phyloP scores from a whole-genome alignment of 2,797 vertebrate species.

The Trachops cirrhosus region DNA sequence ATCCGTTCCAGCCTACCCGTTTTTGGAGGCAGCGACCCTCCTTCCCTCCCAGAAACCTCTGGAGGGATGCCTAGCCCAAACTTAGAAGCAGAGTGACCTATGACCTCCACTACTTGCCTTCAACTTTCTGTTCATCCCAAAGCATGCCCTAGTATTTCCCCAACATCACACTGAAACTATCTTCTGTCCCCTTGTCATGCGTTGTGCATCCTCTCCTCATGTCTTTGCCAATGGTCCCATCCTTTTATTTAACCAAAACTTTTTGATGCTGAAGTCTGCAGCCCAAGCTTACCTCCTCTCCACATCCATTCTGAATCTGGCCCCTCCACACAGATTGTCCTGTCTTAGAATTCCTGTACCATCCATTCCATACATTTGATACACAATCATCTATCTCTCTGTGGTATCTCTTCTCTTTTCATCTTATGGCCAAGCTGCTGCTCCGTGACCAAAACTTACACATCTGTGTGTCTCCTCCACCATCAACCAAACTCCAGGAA shows the following conservation, averaged over 20 bases:
- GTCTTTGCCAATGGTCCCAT: not conserved
- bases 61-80: not conserved
- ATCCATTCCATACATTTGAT: not conserved
- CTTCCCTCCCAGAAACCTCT: not conserved
- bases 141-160: rapidly evolving
- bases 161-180: not conserved
- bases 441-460: not conserved
- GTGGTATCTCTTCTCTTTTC: not conserved
- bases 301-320: not conserved
- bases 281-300: not conserved
- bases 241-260: not conserved
- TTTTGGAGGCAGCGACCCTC: not conserved
- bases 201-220: not conserved
- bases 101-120: not conserved
- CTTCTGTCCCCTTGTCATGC: too few relatives aligned
- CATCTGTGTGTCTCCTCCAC: not conserved
- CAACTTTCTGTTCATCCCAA: not conserved
- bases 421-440: not conserved
- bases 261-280: not conserved
- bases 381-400: not conserved
- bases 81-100: not conserved
- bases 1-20: not conserved
- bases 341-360: not conserved
- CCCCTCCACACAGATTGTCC: rapidly evolving
- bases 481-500: not conserved